Evolutionary conservation across 53 echinoderm and acorn worm genomes (phyloP).

Genomic region (Holothuria scabra): DNA sequence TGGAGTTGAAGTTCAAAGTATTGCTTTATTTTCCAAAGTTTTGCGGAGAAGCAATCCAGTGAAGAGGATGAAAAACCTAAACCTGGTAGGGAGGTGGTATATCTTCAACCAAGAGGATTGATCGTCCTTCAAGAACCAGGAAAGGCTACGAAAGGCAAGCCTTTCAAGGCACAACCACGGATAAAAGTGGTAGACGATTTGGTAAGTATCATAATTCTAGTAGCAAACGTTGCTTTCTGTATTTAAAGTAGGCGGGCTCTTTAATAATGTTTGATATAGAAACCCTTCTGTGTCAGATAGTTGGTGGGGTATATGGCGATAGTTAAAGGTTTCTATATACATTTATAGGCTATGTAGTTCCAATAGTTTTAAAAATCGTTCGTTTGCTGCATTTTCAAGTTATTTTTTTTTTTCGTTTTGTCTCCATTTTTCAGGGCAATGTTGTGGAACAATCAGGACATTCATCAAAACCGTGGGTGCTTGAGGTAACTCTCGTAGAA

Average conservation of each 20-base stretch:
- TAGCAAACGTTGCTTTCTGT: too few species aligned
- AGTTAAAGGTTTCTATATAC: too few species aligned
- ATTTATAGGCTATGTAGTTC: too few species aligned
- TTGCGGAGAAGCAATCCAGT: constrained; percentile 58
- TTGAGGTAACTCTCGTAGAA: constrained; percentile 61
- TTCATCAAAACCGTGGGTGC: constrained; percentile 73
- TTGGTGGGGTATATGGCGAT: too few species aligned
- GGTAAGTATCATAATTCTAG: constrained; percentile 44
- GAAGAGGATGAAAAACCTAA: constrained; percentile 39
- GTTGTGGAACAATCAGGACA: constrained; percentile 64
- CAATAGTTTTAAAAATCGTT: too few species aligned
- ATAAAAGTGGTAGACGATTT: constrained; percentile 77
- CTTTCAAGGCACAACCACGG: constrained; percentile 68
- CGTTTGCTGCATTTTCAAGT: too few species aligned
- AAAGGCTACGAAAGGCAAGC: constrained; percentile 65
- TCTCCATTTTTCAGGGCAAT: constrained; percentile 56
- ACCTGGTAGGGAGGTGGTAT: constrained; percentile 30
- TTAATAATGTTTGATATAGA: too few species aligned
- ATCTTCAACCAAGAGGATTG: constrained; percentile 63
- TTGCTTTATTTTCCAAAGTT: constrained; percentile 40
- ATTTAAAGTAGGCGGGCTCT: too few species aligned
- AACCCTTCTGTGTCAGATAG: too few species aligned
- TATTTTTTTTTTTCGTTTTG: too few species aligned
- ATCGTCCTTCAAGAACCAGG: constrained; percentile 57
- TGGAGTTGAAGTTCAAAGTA: too few species aligned